Percentiles rank a stretch among this genome's conserved stretches.
These are phyloP conservation scores for Sarcophaga caerulescens DNA, from an alignment of 2,888 invertebrate species.

Conservation along the genomic window DNA sequence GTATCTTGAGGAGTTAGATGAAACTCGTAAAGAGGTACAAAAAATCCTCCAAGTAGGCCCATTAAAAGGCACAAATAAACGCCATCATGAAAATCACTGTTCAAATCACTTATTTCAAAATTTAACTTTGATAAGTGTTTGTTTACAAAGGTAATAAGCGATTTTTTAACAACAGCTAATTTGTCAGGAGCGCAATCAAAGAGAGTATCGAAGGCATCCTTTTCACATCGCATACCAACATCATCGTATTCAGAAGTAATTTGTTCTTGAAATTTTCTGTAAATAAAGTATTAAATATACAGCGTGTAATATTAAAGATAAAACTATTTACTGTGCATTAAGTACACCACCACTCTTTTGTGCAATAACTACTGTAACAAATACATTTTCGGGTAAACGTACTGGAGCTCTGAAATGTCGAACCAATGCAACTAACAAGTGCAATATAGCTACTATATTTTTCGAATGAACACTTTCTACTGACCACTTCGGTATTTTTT, in stretches of 20 bases:
- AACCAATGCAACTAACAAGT: slow-evolving; percentile 94
- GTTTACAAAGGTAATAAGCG: slow-evolving; percentile 98
- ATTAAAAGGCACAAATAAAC: slow-evolving; percentile 96
- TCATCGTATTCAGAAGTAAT: slow-evolving; percentile 97
- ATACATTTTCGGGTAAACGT: slow-evolving; percentile 97
- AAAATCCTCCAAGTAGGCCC: slow-evolving; percentile 98
- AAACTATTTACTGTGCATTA: slow-evolving; percentile 83
- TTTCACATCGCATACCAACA: slow-evolving; percentile 95
- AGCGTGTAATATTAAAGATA: background rate
- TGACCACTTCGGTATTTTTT: slow-evolving; percentile 95
- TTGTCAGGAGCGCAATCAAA: slow-evolving; percentile 99
- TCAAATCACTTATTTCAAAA: slow-evolving; percentile 95
- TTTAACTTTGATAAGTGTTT: slow-evolving; percentile 98
- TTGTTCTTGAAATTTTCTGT: slow-evolving; percentile 91
- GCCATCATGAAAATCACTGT: slow-evolving; percentile 98
- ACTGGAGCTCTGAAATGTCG: slow-evolving; percentile 97
- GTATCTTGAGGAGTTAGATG: slow-evolving; percentile 95
- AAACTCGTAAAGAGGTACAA: slow-evolving; percentile 97
- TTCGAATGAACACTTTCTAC: slow-evolving; percentile 98
- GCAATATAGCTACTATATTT: slow-evolving; percentile 97
- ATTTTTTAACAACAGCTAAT: slow-evolving; percentile 98
- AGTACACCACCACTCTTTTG: slow-evolving; percentile 89
- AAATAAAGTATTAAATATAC: slow-evolving; percentile 4
- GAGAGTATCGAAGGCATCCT: slow-evolving; percentile 98
- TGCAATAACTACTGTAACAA: slow-evolving; percentile 94